Evolutionary conservation across 2,888 invertebrate genomes (phyloP).

Genomic region (Malacosoma neustria): DNA sequence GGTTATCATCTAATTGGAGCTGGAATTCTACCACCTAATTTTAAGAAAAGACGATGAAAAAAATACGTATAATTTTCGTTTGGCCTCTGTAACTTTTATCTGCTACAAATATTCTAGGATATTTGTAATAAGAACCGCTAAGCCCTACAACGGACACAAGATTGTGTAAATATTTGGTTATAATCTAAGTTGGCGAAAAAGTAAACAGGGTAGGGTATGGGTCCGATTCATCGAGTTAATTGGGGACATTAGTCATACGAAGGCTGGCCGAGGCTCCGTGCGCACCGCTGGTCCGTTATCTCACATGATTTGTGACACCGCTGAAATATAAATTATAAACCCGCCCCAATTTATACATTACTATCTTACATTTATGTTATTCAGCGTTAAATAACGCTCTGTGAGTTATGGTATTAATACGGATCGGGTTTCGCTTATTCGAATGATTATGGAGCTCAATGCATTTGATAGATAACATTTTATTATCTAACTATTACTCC

Average conservation of each 20-base stretch:
- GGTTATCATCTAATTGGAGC: too few species aligned
- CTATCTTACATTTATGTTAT: conserved; percentile 22
- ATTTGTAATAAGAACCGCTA: too few species aligned
- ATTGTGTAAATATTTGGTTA: conserved; percentile 33
- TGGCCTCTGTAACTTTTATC: too few species aligned
- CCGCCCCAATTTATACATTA: conserved; percentile 34
- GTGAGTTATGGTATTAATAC: neutral
- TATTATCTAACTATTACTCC: too few species aligned
- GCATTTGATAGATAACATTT: too few species aligned
- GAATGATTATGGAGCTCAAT: too few species aligned
- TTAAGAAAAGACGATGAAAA: too few species aligned
- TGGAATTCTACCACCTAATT: too few species aligned
- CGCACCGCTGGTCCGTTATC: conserved; percentile 40
- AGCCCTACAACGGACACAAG: neutral
- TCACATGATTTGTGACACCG: conserved; percentile 55
- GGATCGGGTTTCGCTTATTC: neutral
- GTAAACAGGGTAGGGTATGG: conserved; percentile 39
- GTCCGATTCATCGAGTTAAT: conserved; percentile 51
- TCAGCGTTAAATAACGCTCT: conserved; percentile 10
- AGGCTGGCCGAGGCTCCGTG: conserved; percentile 30
- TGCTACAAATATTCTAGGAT: too few species aligned
- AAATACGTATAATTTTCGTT: too few species aligned
- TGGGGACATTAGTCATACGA: conserved; percentile 60
- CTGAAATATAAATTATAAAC: conserved; percentile 49
- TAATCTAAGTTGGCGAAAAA: conserved; percentile 45